phyloP scores from a whole-genome alignment of 2,113 vertebrate genomes.

The Chaenogobius annularis region DNA sequence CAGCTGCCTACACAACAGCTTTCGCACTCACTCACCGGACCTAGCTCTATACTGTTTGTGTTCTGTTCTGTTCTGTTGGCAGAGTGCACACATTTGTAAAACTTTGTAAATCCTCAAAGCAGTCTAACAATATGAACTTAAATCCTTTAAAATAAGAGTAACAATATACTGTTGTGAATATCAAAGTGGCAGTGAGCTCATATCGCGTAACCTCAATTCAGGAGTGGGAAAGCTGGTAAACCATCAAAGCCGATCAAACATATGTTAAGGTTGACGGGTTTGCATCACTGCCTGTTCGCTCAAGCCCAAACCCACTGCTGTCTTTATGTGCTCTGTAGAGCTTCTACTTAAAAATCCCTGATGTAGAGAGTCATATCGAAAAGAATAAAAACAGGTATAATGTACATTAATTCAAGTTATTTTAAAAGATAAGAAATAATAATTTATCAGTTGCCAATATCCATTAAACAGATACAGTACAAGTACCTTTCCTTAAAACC shows the following conservation, averaged over 20 bases:
- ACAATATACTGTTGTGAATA: background rate
- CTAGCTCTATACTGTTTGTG: constrained; percentile 19
- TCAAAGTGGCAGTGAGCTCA: constrained; percentile 38
- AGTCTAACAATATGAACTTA: background rate
- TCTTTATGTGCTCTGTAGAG: constrained; percentile 13
- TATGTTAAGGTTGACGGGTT: constrained; percentile 54
- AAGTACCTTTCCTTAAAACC: background rate
- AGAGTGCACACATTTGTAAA: constrained; percentile 15
- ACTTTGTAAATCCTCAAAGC: constrained; percentile 9
- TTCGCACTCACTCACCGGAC: constrained; percentile 9
- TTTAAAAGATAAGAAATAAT: background rate
- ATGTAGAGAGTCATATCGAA: constrained; percentile 14
- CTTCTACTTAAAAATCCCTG: background rate
- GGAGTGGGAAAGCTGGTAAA: constrained; percentile 53
- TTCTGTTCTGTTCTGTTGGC: constrained; percentile 15
- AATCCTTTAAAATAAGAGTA: background rate
- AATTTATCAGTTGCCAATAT: background rate
- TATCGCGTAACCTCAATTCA: constrained; percentile 47
- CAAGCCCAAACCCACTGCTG: constrained; percentile 30
- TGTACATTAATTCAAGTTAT: background rate
- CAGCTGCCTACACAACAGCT: constrained; percentile 24
- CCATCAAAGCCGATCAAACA: constrained; percentile 56
- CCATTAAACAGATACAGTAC: background rate
- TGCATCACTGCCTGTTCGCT: constrained; percentile 46
- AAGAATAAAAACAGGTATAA: background rate